Percentiles rank a stretch among this genome's conserved stretches.
Evolutionary conservation across 1,140 invertebrate genomes (phyloP).

Genomic region (Heterodera schachtii): DNA sequence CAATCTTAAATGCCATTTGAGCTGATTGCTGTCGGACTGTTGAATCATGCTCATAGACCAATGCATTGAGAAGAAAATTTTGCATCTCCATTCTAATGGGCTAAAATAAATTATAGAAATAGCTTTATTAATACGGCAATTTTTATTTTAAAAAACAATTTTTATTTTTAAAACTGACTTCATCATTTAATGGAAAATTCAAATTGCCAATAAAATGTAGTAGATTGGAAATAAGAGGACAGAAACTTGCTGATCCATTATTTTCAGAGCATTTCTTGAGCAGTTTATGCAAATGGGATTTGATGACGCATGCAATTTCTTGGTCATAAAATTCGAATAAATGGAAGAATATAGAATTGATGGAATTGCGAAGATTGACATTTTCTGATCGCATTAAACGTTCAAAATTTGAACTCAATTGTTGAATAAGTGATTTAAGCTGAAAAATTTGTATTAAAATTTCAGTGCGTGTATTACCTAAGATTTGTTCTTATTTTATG

Average conservation of each 20-base stretch:
- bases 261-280: background rate
- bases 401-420: background rate
- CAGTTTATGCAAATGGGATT: background rate
- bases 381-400: background rate
- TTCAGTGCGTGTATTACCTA: no score
- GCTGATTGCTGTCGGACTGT: background rate
- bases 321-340: background rate
- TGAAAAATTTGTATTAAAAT: background rate
- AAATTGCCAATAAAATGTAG: background rate
- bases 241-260: background rate
- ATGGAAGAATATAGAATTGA: background rate
- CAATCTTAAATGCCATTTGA: background rate
- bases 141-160: no score
- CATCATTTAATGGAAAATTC: no score
- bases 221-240: background rate
- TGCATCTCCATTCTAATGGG: background rate
- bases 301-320: background rate
- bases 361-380: background rate
- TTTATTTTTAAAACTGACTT: no score
- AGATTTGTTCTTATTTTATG: no score
- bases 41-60: background rate
- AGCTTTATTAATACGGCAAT: background rate
- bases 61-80: background rate
- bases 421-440: background rate
- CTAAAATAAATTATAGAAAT: background rate